Percentiles rank a stretch among this genome's conserved stretches.
Evolutionary conservation across 2,113 vertebrate genomes (phyloP).

Genomic region (Rhombomys opimus): DNA sequence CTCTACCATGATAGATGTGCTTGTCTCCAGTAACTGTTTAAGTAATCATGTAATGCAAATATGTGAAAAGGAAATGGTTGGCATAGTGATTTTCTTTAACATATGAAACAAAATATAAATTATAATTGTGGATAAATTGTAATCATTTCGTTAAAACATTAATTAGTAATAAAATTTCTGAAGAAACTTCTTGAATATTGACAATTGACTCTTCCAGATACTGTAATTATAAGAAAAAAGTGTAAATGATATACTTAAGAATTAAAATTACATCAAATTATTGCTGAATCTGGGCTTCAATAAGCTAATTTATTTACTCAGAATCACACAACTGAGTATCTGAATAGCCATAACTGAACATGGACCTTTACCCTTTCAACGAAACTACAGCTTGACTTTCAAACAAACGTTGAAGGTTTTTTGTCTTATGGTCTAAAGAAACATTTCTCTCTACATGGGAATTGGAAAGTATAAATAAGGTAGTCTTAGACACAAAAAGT

Average conservation of each 20-base stretch:
- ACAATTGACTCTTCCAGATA: constrained; percentile 2
- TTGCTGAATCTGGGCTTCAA: neutral
- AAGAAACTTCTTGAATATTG: neutral
- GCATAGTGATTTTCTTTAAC: neutral
- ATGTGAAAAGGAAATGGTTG: neutral
- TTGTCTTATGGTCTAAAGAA: neutral
- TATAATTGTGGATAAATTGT: neutral
- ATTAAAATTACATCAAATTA: neutral
- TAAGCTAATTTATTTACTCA: neutral
- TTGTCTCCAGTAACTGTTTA: neutral
- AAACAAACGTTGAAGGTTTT: neutral
- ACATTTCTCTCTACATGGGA: neutral
- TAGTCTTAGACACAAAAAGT: constrained; percentile 14
- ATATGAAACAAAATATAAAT: constrained; percentile 19
- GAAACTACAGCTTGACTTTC: neutral
- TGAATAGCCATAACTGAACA: neutral
- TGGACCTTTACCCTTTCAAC: neutral
- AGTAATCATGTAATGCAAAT: neutral
- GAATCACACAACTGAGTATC: neutral
- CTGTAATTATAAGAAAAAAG: neutral
- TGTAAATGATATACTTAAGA: constrained; percentile 29
- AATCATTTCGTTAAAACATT: constrained; percentile 49
- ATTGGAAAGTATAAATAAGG: neutral
- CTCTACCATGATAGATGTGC: neutral
- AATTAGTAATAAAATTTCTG: constrained; percentile 30